phyloP scores from a whole-genome alignment of 1,140 invertebrate genomes.

The Plectrocnemia conspersa region DNA sequence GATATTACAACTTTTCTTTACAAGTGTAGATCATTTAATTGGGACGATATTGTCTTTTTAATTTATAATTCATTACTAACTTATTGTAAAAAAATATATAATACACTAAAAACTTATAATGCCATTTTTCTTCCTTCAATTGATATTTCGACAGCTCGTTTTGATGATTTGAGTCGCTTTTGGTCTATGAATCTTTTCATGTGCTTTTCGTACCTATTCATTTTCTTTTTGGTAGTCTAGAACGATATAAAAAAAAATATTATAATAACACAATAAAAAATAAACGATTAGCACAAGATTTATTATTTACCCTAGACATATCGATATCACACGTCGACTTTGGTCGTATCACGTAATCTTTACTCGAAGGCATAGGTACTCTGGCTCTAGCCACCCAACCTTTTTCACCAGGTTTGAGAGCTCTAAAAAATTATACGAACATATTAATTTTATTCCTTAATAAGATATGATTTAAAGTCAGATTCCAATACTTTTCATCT shows the following conservation, averaged over 20 bases:
- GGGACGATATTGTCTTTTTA: too few relatives aligned
- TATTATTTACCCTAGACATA: conserved; percentile 66
- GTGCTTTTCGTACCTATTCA: conserved; percentile 85
- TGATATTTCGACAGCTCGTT: conserved; percentile 85
- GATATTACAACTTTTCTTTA: too few relatives aligned
- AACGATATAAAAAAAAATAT: conserved; percentile 9
- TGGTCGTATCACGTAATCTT: conserved; percentile 94
- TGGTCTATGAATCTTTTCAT: conserved; percentile 84
- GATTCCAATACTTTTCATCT: conserved; percentile 25
- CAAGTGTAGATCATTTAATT: too few relatives aligned
- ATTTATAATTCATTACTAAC: too few relatives aligned
- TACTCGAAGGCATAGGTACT: conserved; percentile 91
- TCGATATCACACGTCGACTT: conserved; percentile 86
- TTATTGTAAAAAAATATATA: too few relatives aligned
- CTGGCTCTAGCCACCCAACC: conserved; percentile 93
- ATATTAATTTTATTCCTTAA: conserved; percentile 3
- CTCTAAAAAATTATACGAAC: conserved; percentile 40
- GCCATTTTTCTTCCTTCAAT: conserved; percentile 95
- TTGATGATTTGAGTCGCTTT: conserved; percentile 72
- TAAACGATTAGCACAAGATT: conserved; percentile 17
- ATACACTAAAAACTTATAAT: too few relatives aligned
- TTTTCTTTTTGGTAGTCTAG: conserved; percentile 73
- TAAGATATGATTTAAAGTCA: conserved; percentile 1
- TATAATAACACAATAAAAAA: conserved; percentile 8
- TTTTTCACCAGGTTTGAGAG: conserved; percentile 84